Percentiles rank a stretch among this genome's conserved stretches.
These are phyloP conservation scores for Hemibagrus guttatus DNA, from an alignment of 2,797 vertebrate genomes.

Conservation along the genomic window DNA sequence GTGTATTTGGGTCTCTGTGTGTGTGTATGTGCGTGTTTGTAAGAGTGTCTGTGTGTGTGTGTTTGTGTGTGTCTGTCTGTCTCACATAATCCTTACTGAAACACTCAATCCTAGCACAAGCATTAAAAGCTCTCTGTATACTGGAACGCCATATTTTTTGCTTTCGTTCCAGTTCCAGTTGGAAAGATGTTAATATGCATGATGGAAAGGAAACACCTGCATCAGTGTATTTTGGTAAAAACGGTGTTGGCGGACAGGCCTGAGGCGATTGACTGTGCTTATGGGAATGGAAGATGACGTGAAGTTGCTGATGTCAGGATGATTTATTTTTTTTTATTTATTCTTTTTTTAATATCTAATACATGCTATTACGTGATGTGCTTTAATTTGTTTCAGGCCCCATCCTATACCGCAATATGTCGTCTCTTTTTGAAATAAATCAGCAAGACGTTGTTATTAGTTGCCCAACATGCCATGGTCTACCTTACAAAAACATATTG, in stretches of 20 bases:
- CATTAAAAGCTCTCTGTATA: not conserved
- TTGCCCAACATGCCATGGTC: not conserved
- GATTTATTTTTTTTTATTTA: not conserved
- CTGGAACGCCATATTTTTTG: not conserved
- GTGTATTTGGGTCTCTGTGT: no score
- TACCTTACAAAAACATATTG: not conserved
- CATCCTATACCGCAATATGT: not conserved
- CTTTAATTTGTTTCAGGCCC: not conserved
- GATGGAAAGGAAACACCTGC: slow-evolving; percentile 9
- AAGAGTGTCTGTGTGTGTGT: no score
- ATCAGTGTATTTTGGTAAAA: not conserved
- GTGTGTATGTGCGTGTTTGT: no score
- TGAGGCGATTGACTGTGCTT: not conserved
- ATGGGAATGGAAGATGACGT: not conserved
- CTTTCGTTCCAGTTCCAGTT: not conserved
- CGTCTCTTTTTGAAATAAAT: not conserved
- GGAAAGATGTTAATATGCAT: no score
- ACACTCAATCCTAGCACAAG: no score
- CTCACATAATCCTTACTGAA: not conserved
- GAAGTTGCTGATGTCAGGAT: not conserved
- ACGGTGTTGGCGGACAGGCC: not conserved
- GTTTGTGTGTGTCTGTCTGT: no score
- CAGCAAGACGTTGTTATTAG: not conserved
- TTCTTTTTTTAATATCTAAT: not conserved
- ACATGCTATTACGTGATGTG: not conserved